Evolutionary conservation across 2,113 vertebrate species (phyloP).

Genomic region (Smithornis capensis): DNA sequence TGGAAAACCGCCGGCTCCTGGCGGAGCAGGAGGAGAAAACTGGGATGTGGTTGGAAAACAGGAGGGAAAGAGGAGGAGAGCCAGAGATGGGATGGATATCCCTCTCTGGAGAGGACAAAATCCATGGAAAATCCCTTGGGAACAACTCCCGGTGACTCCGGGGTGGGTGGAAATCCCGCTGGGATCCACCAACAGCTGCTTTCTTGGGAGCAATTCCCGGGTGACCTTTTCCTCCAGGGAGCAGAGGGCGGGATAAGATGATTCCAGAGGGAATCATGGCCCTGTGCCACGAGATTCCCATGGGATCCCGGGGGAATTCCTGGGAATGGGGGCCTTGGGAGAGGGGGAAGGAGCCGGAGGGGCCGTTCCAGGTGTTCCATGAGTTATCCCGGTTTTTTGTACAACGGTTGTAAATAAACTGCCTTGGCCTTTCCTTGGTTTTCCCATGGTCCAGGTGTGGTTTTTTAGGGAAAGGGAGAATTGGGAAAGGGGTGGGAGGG

Average conservation of each 20-base stretch:
- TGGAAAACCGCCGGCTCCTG: background rate
- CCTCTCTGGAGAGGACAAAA: background rate
- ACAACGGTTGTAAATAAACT: constrained; percentile 65
- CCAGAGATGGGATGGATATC: background rate
- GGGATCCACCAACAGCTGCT: background rate
- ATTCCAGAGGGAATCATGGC: background rate
- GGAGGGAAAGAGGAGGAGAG: background rate
- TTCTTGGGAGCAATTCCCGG: background rate
- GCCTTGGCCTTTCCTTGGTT: constrained; percentile 54
- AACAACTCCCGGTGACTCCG: background rate
- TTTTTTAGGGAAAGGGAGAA: rapidly evolving
- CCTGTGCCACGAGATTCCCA: rapidly evolving
- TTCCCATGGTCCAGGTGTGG: background rate
- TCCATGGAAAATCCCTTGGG: background rate
- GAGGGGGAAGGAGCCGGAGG: no score
- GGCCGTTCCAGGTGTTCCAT: background rate
- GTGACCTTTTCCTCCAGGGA: background rate
- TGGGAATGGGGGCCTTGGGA: background rate
- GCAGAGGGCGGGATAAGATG: background rate
- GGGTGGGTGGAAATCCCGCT: background rate
- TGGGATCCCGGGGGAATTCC: background rate
- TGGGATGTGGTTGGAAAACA: background rate
- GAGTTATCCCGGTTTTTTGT: constrained; percentile 43
- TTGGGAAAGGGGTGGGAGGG: rapidly evolving
- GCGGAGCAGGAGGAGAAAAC: background rate